These are phyloP conservation scores for Ispidina picta DNA, from an alignment of 2,797 vertebrate species.

Conservation along the genomic window DNA sequence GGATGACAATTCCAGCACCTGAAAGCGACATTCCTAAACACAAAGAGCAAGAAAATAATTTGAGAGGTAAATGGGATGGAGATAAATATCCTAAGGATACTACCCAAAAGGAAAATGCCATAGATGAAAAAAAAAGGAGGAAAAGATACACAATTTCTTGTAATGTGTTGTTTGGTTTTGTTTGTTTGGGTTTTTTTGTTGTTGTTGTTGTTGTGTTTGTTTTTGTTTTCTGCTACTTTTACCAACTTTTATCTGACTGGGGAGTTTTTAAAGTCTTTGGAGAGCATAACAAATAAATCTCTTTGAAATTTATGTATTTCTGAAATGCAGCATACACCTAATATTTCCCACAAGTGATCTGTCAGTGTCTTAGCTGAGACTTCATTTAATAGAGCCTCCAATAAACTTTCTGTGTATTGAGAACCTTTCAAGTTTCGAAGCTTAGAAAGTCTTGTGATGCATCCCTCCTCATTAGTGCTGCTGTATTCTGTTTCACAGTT, in stretches of 20 bases:
- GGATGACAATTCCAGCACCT: background rate
- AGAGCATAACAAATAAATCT: background rate
- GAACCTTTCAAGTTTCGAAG: slow-evolving; percentile 3
- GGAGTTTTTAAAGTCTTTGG: background rate
- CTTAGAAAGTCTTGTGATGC: background rate
- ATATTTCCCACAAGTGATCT: background rate
- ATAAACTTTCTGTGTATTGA: background rate
- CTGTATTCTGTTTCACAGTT: background rate
- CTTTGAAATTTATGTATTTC: slow-evolving; percentile 13
- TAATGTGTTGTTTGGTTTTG: background rate
- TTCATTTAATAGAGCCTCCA: background rate
- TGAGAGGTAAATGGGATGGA: background rate
- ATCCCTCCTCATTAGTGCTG: slow-evolving; percentile 16
- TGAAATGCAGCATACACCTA: background rate
- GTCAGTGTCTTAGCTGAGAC: background rate
- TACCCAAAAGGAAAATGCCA: background rate
- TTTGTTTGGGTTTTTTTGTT: background rate
- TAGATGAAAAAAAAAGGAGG: background rate
- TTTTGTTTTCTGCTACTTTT: background rate
- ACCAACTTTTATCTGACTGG: background rate
- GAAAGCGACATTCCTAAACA: background rate
- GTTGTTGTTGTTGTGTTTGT: background rate
- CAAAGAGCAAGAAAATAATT: background rate
- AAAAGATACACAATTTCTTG: background rate
- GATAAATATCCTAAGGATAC: background rate